Evolutionary conservation across 2,888 invertebrate genomes (phyloP).

Genomic region (Rhabditophanes sp.): DNA sequence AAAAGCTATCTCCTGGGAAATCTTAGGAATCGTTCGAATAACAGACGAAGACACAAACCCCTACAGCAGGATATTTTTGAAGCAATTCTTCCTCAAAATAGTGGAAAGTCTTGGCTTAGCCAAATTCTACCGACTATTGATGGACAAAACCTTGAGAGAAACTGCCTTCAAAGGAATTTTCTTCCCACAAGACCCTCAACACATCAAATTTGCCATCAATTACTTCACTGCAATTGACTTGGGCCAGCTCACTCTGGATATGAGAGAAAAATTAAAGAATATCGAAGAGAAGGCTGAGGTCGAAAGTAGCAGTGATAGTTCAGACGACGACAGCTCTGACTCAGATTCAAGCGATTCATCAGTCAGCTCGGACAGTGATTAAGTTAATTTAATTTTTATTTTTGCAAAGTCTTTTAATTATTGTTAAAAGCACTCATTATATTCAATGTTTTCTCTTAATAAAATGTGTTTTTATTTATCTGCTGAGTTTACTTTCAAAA

Average conservation of each 20-base stretch:
- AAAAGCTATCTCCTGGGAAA: slow-evolving; percentile 83
- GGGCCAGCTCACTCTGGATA: slow-evolving; percentile 64
- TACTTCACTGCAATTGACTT: slow-evolving; percentile 92
- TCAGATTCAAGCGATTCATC: slow-evolving; percentile 5
- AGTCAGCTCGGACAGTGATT: too few species aligned
- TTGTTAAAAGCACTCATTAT: too few species aligned
- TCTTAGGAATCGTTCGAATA: slow-evolving; percentile 46
- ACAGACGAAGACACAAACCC: slow-evolving; percentile 95
- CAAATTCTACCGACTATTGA: slow-evolving; percentile 57
- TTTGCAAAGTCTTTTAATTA: too few species aligned
- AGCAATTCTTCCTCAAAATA: slow-evolving; percentile 80
- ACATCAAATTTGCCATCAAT: slow-evolving; percentile 90
- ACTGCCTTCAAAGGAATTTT: slow-evolving; percentile 75
- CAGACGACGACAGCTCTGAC: slow-evolving; percentile 10
- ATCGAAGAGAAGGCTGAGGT: slow-evolving; percentile 19
- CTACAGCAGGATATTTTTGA: slow-evolving; percentile 88
- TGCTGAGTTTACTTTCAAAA: too few species aligned
- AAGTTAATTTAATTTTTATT: too few species aligned
- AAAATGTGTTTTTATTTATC: too few species aligned
- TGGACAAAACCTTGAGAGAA: too few species aligned
- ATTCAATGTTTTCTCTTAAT: too few species aligned
- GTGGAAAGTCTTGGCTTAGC: slow-evolving; percentile 86
- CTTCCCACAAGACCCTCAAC: slow-evolving; percentile 83
- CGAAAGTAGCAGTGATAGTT: slow-evolving; percentile 7
- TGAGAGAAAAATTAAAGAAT: slow-evolving; percentile 31